Base-by-base conservation (phyloP, 2,797 vertebrate genomes). In the Tadarida brasiliensis region DNA sequence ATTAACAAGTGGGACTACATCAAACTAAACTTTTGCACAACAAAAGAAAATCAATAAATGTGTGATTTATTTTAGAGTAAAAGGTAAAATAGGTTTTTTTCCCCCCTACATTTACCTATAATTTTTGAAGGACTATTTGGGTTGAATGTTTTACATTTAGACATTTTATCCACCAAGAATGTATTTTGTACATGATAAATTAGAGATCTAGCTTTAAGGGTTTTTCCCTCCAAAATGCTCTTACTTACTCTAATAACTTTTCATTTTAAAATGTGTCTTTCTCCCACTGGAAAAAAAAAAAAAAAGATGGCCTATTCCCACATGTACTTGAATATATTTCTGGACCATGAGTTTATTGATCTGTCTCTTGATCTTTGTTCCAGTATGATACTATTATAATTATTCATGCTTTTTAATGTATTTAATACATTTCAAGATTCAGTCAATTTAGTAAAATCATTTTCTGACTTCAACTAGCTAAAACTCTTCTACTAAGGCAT, bases 371-470 rank as follows among this genome's bases (percentile, higher is more conserved):
- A 83, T 73, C 49, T 95, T 78, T 59, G 28, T 26, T 6, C n/a
- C 30, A 78, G 10, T 63, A 82, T 7, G 63, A 63, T 54, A 20
- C 20, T 78, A 57, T 51, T 77, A 16, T 77, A 77, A 47, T 82
- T 90, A 81, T 54, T 82, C 24, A 14, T 89, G 39, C 3, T 44
- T 92, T 87, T 68, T 28, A 88, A 80, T 81, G 35, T 70, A 49
- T 74, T 87, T 92, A 80, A 56, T 49, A 86, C 70, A 49, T 71
- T 77, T 71, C 20, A 86, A 65, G 12, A 78, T 83, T 90, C 24
- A n/a, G 44, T 86, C 73, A 80, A 94, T 59, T 63, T 26, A 92
- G 35, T 54, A 77, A 71, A 86, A 89, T 51, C 11, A 70, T 77
- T 54, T 12, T 78, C 44, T 88, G 17, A 70, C 9, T 74, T n/a